Conservation (phyloP, 30 jellyfish, hydroid and myxozoan genomes). For the Hydractinia symbiolongicarpus region DNA sequence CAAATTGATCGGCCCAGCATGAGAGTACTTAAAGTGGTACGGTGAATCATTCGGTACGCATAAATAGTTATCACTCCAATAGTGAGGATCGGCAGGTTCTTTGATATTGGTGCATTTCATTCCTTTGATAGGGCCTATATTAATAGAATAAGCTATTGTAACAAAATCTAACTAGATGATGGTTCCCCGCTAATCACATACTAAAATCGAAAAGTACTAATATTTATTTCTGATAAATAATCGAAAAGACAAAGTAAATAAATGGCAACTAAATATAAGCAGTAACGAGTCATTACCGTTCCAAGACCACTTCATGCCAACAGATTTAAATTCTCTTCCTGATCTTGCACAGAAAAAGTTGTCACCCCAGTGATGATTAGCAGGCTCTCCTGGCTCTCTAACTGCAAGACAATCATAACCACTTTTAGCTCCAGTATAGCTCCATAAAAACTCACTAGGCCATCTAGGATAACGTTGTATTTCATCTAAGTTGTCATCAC, state of each 20-base stretch:
- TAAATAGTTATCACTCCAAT: slow-evolving; percentile 16
- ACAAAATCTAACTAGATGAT: no score
- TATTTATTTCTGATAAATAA: no score
- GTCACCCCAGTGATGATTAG: slow-evolving; percentile 1
- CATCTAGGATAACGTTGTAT: slow-evolving; percentile 43
- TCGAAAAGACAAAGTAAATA: no score
- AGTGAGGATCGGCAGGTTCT: slow-evolving; percentile 20
- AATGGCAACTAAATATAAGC: not conserved
- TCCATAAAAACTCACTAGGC: slow-evolving; percentile 65
- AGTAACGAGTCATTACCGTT: not conserved
- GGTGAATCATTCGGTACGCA: slow-evolving; percentile 25
- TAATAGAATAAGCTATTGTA: not conserved
- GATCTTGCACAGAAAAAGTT: slow-evolving; percentile 16
- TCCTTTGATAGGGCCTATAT: slow-evolving; percentile 6
- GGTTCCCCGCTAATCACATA: no score
- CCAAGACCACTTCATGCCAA: slow-evolving; percentile 1
- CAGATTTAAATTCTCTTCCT: not conserved
- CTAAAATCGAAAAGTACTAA: no score
- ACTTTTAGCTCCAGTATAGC: not conserved
- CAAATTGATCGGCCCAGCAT: slow-evolving; percentile 8
- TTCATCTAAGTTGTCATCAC: not conserved
- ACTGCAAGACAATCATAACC: slow-evolving; percentile 14
- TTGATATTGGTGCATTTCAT: slow-evolving; percentile 15
- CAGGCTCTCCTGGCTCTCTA: slow-evolving; percentile 3
- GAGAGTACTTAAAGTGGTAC: slow-evolving; percentile 11